Conservation (phyloP, 2,797 vertebrate genomes). For the Fratercula arctica region DNA sequence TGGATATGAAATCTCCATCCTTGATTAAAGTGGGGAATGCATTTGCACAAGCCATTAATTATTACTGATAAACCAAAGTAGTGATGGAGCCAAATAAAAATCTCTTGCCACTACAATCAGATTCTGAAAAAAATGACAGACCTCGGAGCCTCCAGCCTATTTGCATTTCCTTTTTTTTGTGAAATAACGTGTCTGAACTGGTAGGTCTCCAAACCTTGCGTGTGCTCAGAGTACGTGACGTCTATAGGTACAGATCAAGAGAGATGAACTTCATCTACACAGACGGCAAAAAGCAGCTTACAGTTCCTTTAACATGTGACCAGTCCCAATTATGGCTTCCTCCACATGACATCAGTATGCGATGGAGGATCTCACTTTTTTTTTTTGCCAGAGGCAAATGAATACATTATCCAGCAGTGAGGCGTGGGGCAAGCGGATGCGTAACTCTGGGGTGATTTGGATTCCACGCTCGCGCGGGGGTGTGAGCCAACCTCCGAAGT, state of each 20-base stretch:
- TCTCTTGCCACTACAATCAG: neutral
- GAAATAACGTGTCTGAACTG: neutral
- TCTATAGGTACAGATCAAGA: neutral
- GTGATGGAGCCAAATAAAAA: constrained; percentile 36
- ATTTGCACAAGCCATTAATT: constrained; percentile 36
- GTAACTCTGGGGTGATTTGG: constrained; percentile 88
- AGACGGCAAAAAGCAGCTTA: neutral
- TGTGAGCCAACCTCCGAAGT: constrained; percentile 77
- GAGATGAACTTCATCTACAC: neutral
- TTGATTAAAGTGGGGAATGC: constrained; percentile 46
- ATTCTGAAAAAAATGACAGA: neutral
- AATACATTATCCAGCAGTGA: constrained; percentile 87
- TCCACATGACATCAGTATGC: constrained; percentile 90
- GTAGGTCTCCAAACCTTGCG: neutral
- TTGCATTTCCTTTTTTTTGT: neutral
- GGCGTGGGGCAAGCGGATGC: constrained; percentile 79
- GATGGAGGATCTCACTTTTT: constrained; percentile 80
- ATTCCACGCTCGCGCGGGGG: constrained; percentile 82
- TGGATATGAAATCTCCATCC: constrained; percentile 39
- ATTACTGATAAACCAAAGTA: constrained; percentile 49
- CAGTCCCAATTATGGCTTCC: constrained; percentile 77
- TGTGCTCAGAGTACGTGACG: neutral
- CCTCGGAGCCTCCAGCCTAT: neutral
- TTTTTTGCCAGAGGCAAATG: constrained; percentile 92
- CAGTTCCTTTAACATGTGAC: constrained; percentile 28